Base-by-base conservation (phyloP, 2,113 vertebrate genomes). In the Furnarius figulus region DNA sequence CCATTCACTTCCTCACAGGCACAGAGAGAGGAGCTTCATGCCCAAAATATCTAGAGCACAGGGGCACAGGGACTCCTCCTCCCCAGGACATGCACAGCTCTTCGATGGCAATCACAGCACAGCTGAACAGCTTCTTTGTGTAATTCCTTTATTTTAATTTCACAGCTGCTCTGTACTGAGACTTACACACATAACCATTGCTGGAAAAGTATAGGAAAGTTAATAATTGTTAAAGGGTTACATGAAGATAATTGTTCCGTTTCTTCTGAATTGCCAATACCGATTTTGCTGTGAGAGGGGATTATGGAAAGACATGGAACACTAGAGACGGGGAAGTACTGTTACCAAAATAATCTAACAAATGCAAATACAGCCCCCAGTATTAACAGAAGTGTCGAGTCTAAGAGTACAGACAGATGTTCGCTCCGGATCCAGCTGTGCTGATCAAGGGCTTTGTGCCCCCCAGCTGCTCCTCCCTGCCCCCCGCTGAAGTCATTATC, bases 191-290 rank as follows among this genome's bases (percentile, higher is more conserved):
- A 88, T 33, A 95, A 90, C 62, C 42, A 53, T 78, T 70, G 61
- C 85, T 89, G 89, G 85, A 27, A 52, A 96, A 96, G 92, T 74
- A 74, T 56, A 77, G 65, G 85, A 84, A 95, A 95, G 92, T 95
- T 96, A 96, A 87, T 94, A 97, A 97, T 96, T 95, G 93, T 95
- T 97, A 93, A 92, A 96, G 93, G 92, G 93, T 95, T 96, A 95
- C 86, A 94, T 4, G 52, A 93, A 95, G 91, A 95, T 92, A 96
- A 96, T 96, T 87, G 90, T 93, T 96, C 92, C 92, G 23, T 89
- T 96, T 87, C 95, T 93, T 86, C 92, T 61, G 90, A 95, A 97
- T 93, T 96, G 93, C 93, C 93, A 94, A 53, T 82, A 89, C 93
- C 20, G 80, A 87, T 94, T 93, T 93, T 92, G 93, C 95, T 96